These are phyloP conservation scores for Brachionus rotundiformis DNA, from an alignment of 1,140 invertebrate genomes.

Conservation along the genomic window DNA sequence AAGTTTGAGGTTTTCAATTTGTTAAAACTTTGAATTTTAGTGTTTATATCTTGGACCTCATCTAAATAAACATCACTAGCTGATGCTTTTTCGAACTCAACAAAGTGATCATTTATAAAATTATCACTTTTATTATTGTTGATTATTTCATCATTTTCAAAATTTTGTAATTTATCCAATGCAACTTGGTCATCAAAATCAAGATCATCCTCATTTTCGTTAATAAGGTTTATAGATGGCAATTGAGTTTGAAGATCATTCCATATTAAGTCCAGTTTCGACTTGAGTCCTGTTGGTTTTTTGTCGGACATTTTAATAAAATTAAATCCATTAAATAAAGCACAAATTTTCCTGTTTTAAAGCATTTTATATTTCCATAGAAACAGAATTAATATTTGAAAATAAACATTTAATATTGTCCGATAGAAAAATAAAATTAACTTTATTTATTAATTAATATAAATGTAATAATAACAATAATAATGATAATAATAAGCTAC, in stretches of 20 bases:
- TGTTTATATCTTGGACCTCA: not conserved
- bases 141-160: not conserved
- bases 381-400: not conserved
- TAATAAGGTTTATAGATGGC: not conserved
- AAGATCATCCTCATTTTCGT: not conserved
- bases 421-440: not conserved
- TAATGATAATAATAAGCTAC: too few species aligned
- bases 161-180: not conserved
- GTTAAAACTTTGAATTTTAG: slow-evolving; percentile 20
- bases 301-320: slow-evolving; percentile 11
- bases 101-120: not conserved
- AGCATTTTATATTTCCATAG: not conserved
- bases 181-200: not conserved
- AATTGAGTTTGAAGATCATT: slow-evolving; percentile 16
- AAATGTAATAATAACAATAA: not conserved
- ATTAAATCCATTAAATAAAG: not conserved
- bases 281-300: not conserved
- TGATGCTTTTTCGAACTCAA: not conserved
- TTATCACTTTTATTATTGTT: not conserved
- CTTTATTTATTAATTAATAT: not conserved
- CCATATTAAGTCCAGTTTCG: slow-evolving; percentile 26
- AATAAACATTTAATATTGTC: not conserved
- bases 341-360: not conserved
- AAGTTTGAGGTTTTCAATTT: slow-evolving; percentile 16
- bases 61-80: slow-evolving; percentile 9